These are phyloP conservation scores for Aphaenogaster ashmeadi DNA, from an alignment of 1,140 invertebrate species.

Conservation along the genomic window DNA sequence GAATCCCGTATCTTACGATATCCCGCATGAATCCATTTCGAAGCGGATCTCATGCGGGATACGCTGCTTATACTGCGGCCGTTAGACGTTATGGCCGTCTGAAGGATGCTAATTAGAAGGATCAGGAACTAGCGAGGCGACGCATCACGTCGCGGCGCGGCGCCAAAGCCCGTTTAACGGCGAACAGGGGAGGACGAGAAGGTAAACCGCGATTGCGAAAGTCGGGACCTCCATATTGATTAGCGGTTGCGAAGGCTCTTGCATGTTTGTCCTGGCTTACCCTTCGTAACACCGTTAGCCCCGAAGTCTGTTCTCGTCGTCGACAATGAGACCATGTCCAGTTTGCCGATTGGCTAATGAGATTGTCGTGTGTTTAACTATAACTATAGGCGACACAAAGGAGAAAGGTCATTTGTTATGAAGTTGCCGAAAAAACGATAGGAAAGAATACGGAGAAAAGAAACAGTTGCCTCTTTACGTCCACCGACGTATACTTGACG, in stretches of 20 bases:
- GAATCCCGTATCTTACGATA: not conserved
- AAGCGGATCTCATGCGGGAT: not conserved
- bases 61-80: constrained; percentile 21
- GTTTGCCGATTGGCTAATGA: constrained; percentile 68
- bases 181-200: constrained; percentile 23
- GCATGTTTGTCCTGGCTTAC: constrained; percentile 71
- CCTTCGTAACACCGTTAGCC: constrained; percentile 71
- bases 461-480: not conserved
- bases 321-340: constrained; percentile 64
- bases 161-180: constrained; percentile 37
- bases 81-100: constrained; percentile 10
- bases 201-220: constrained; percentile 70
- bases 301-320: constrained; percentile 69
- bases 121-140: constrained; percentile 47
- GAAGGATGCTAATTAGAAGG: constrained; percentile 48
- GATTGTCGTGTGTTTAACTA: constrained; percentile 7
- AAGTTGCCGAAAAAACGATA: not conserved
- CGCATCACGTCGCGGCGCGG: constrained; percentile 3
- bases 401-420: not conserved
- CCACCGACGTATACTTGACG: not conserved
- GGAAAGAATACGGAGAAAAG: not conserved
- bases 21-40: not conserved
- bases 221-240: constrained; percentile 69
- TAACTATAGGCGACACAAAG: constrained; percentile 8
- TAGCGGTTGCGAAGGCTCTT: constrained; percentile 71